A percentile compares a stretch with the other conserved stretches of the same genome.
Conservation (phyloP, 2,888 invertebrate species). For the Philereme transversata region DNA sequence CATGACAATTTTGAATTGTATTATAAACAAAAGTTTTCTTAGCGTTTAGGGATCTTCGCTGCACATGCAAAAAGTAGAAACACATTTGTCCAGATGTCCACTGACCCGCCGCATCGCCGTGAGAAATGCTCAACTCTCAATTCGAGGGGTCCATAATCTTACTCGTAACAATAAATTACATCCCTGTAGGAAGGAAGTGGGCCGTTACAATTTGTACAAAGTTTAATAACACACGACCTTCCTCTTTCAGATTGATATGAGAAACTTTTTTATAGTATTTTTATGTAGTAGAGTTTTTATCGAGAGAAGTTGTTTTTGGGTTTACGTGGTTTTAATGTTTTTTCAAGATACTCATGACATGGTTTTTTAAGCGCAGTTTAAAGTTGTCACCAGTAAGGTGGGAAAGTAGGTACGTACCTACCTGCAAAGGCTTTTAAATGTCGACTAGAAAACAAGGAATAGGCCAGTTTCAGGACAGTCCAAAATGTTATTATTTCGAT, state of each 20-base stretch:
- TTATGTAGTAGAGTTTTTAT: slow-evolving; percentile 13
- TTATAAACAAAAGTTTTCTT: neutral
- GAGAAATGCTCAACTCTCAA: slow-evolving; percentile 9
- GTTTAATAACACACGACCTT: slow-evolving; percentile 39
- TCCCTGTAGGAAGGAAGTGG: slow-evolving; percentile 55
- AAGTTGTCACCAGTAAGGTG: too few relatives aligned
- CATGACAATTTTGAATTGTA: too few relatives aligned
- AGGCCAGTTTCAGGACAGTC: too few relatives aligned
- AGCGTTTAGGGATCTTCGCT: neutral
- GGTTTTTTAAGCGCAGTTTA: too few relatives aligned
- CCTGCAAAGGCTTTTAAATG: too few relatives aligned
- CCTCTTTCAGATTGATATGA: slow-evolving; percentile 27
- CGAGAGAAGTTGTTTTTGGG: slow-evolving; percentile 11
- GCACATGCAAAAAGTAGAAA: slow-evolving; percentile 4
- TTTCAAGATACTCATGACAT: slow-evolving; percentile 2
- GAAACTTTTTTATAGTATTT: slow-evolving; percentile 26
- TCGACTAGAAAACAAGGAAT: too few relatives aligned
- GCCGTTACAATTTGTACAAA: slow-evolving; percentile 46
- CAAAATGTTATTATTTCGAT: too few relatives aligned
- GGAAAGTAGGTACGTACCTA: too few relatives aligned
- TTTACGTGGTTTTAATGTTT: slow-evolving; percentile 11
- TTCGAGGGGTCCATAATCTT: slow-evolving; percentile 9
- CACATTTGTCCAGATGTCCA: slow-evolving; percentile 16
- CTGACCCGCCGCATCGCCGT: neutral
- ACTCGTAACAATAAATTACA: slow-evolving; percentile 26